Conservation (phyloP, 2,888 invertebrate species). For the Drosophila villosipedis region DNA sequence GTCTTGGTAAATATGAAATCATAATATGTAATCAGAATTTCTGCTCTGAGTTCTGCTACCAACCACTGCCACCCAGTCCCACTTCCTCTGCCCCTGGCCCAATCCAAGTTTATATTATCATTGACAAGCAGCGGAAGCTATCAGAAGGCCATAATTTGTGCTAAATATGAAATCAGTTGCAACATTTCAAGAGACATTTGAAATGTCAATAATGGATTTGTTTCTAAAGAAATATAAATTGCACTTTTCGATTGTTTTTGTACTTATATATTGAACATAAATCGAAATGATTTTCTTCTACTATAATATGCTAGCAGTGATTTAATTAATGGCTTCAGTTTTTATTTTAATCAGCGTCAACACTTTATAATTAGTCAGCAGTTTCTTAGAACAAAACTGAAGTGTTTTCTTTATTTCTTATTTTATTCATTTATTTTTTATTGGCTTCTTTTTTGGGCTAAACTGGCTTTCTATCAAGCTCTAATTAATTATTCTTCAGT, state of each 20-base stretch:
- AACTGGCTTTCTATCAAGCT: neutral
- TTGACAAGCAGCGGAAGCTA: neutral
- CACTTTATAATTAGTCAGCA: neutral
- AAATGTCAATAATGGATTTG: neutral
- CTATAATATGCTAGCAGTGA: neutral
- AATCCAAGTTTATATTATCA: neutral
- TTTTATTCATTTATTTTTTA: neutral
- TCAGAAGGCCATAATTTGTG: neutral
- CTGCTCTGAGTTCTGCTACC: neutral
- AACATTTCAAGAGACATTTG: neutral
- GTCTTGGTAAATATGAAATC: conserved; percentile 42
- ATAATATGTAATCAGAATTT: conserved; percentile 53
- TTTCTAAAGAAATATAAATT: neutral
- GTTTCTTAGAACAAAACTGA: neutral
- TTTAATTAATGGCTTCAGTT: neutral
- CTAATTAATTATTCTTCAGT: conserved; percentile 14
- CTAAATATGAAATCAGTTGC: neutral
- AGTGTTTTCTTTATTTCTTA: neutral
- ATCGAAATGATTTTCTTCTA: too few species aligned
- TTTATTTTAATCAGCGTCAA: neutral
- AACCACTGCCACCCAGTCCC: neutral
- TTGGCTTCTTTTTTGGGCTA: neutral
- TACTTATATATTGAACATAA: neutral
- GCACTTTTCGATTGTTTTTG: neutral
- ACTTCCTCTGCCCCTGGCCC: neutral